These are phyloP conservation scores for Allophyes oxyacanthae DNA, from an alignment of 2,888 invertebrate species.

Conservation along the genomic window DNA sequence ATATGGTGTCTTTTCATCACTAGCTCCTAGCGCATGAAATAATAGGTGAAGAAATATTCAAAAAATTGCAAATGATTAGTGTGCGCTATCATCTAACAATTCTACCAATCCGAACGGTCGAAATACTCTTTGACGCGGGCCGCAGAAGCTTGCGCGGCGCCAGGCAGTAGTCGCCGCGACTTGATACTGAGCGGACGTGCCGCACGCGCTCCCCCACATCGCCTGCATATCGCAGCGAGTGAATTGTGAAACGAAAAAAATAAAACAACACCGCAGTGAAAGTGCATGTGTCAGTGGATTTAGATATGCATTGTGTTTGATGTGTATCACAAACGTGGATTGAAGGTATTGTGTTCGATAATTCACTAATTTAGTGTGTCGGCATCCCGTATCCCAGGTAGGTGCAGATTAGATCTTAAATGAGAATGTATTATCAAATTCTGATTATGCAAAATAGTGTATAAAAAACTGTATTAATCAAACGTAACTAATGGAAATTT, in stretches of 20 bases:
- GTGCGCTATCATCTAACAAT: conserved; percentile 70
- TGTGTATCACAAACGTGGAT: conserved; percentile 68
- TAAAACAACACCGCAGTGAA: conserved; percentile 62
- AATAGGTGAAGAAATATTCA: conserved; percentile 29
- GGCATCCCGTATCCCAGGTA: conserved; percentile 60
- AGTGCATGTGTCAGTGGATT: conserved; percentile 76
- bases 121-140: conserved; percentile 74
- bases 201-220: conserved; percentile 55
- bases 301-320: conserved; percentile 69
- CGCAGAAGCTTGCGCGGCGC: conserved; percentile 82
- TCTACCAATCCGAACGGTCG: conserved; percentile 65
- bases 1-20: too few species aligned
- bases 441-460: conserved; percentile 29
- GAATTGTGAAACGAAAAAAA: conserved; percentile 76
- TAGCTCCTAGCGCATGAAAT: too few species aligned
- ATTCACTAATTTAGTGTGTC: conserved; percentile 53
- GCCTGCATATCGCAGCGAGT: conserved; percentile 66
- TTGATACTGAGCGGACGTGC: conserved; percentile 68
- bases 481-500: conserved; percentile 52
- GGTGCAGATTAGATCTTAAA: conserved; percentile 54
- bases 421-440: conserved; percentile 44
- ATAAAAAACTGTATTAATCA: conserved; percentile 40
- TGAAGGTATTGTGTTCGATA: conserved; percentile 57
- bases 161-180: conserved; percentile 76
- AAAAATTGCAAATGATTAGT: conserved; percentile 52